Evolutionary conservation across 2,888 invertebrate genomes (phyloP).

Genomic region (Clusia tigrina): DNA sequence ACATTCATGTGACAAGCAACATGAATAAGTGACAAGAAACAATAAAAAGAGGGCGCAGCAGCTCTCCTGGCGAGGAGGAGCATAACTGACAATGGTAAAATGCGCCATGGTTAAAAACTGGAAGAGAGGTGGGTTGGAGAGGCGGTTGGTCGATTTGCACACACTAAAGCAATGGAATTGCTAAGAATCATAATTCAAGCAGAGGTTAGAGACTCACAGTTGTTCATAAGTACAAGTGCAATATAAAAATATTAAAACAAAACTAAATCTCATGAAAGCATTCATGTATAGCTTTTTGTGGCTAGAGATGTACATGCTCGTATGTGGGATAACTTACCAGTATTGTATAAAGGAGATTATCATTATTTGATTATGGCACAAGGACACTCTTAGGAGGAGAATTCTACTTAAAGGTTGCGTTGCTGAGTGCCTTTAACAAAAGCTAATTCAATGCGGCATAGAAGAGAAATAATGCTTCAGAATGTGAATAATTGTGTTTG

Average conservation of each 20-base stretch:
- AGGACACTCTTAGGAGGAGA: too few species aligned
- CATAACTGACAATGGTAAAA: conserved; percentile 21
- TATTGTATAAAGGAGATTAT: too few species aligned
- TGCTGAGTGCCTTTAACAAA: too few species aligned
- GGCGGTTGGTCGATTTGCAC: not conserved
- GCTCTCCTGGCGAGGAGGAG: conserved; percentile 35
- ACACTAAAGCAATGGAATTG: conserved; percentile 22
- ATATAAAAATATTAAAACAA: conserved; percentile 26
- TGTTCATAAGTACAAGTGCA: conserved; percentile 28
- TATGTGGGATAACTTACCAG: too few species aligned
- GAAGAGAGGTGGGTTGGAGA: not conserved
- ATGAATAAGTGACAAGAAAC: conserved; percentile 33
- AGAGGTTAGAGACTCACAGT: conserved; percentile 26
- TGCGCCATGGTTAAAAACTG: not conserved
- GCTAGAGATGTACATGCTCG: too few species aligned
- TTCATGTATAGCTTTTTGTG: too few species aligned
- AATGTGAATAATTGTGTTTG: too few species aligned
- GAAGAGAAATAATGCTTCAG: too few species aligned
- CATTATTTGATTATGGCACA: too few species aligned
- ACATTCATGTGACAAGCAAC: conserved; percentile 35
- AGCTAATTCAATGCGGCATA: too few species aligned
- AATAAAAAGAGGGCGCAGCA: conserved; percentile 31
- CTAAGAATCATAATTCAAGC: conserved; percentile 20
- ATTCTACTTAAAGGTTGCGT: too few species aligned
- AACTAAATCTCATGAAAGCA: too few species aligned